Percentiles rank a stretch among this genome's conserved stretches.
These are phyloP conservation scores for Diplodus sargus DNA, from an alignment of 2,797 vertebrate genomes.

Conservation along the genomic window DNA sequence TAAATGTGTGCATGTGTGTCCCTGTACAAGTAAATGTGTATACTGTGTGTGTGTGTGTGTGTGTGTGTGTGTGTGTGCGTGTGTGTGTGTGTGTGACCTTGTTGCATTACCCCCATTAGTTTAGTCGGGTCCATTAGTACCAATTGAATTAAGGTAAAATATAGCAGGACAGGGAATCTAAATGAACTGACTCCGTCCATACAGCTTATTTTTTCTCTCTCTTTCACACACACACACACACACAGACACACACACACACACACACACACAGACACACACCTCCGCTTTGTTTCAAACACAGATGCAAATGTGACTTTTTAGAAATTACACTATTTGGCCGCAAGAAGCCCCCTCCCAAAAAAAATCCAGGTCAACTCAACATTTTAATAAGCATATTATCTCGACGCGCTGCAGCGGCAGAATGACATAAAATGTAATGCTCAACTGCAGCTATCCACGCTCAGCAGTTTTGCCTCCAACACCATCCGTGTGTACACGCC, in stretches of 20 bases:
- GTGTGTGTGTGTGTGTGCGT: too few species aligned
- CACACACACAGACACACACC: too few species aligned
- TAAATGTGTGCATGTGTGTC: background rate
- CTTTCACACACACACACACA: background rate
- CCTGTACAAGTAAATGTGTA: background rate
- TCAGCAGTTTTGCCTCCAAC: constrained; percentile 23
- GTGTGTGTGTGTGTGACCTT: constrained; percentile 43
- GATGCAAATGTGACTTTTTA: constrained; percentile 17
- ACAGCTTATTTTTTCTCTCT: constrained; percentile 5
- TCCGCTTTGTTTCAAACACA: background rate
- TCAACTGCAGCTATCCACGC: constrained; percentile 15
- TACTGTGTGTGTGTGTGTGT: background rate
- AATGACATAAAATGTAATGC: constrained; percentile 16
- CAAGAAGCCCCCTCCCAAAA: background rate
- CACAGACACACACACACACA: too few species aligned
- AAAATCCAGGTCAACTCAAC: background rate
- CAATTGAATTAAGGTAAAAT: constrained; percentile 72
- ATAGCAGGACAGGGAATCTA: constrained; percentile 53
- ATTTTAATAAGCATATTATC: background rate
- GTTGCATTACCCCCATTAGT: constrained; percentile 54
- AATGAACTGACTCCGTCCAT: constrained; percentile 55
- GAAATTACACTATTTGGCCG: background rate
- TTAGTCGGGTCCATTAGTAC: constrained; percentile 66
- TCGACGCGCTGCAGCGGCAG: constrained; percentile 2
- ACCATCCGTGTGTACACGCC: constrained; percentile 34